Base-by-base conservation (phyloP, 2,888 invertebrate species). In the Lapara coniferarum region DNA sequence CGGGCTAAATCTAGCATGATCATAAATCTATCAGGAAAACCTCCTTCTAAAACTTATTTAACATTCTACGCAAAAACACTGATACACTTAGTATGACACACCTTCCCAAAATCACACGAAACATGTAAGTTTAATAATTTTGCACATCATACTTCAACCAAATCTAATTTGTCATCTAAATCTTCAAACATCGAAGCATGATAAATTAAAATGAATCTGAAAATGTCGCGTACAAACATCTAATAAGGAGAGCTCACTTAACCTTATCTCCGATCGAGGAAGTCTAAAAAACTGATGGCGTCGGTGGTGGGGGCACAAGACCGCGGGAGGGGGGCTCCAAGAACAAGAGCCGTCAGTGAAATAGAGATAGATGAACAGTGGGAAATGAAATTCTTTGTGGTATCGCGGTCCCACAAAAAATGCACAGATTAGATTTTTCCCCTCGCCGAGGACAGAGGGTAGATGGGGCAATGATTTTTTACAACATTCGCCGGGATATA, bases 321-420 rank as follows among this genome's bases (percentile, higher is more conserved):
- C 30, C 37, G 69, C 37, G 69, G 69, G 30, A 19, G 82, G 78
- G 79, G 85, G 79, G 81, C 79, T 77, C 84, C 87, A 93, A 93
- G 93, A 94, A 94, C 93, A 93, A 92, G 92, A 89, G 92, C 89
- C 92, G 93, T 93, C 93, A 93, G 89, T 93, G 93, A 92, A 93
- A 93, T 93, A 93, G 93, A 94, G 94, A 94, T 93, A 94, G 93
- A 94, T 94, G 94, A 94, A 94, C 93, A 94, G 93, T 93, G 92
- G 94, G 94, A 94, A 94, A 94, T 94, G 94, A 94, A 94, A 94
- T 94, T 94, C 94, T 94, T 94, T 93, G 94, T 94, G 94, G 94
- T 92, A 91, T 93, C 92, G 93, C 93, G 93, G 92, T 92, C 93
- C 90, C 94, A 93, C 93, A 94, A 94, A 94, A 94, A 94, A 94